Evolutionary conservation across 2,113 vertebrate genomes (phyloP).

Genomic region (Prionailurus bengalensis): DNA sequence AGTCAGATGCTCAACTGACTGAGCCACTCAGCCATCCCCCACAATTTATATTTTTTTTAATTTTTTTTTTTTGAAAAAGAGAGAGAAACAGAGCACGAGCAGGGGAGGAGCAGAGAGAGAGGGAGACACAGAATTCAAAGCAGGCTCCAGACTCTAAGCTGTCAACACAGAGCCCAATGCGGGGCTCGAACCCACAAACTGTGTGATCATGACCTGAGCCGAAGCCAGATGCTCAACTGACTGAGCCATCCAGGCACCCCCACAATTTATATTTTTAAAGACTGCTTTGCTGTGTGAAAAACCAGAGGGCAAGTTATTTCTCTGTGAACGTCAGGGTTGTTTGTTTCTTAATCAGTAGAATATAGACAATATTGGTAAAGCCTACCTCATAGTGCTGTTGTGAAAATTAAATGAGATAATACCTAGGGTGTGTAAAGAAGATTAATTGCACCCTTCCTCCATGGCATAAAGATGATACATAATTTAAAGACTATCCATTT

Average conservation of each 20-base stretch:
- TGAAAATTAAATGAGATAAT: slow-evolving; percentile 45
- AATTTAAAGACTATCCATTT: background rate
- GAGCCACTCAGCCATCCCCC: no score
- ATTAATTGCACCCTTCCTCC: background rate
- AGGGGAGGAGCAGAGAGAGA: no score
- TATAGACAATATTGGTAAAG: background rate
- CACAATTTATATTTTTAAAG: slow-evolving; percentile 4
- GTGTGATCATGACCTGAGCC: no score
- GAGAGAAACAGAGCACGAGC: no score
- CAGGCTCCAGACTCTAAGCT: no score
- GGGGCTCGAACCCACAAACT: no score
- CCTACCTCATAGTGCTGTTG: background rate
- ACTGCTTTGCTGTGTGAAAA: background rate
- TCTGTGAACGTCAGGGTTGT: background rate
- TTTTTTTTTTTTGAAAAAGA: no score
- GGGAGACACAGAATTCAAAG: no score
- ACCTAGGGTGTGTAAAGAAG: background rate
- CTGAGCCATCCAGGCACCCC: no score
- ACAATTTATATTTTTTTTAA: background rate
- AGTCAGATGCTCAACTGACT: no score
- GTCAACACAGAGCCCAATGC: no score
- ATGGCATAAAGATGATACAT: background rate
- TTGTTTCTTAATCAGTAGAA: background rate
- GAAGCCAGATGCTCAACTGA: no score
- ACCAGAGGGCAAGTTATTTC: background rate